Evolutionary conservation across 2,113 vertebrate species (phyloP).

Genomic region (Eira barbara): DNA sequence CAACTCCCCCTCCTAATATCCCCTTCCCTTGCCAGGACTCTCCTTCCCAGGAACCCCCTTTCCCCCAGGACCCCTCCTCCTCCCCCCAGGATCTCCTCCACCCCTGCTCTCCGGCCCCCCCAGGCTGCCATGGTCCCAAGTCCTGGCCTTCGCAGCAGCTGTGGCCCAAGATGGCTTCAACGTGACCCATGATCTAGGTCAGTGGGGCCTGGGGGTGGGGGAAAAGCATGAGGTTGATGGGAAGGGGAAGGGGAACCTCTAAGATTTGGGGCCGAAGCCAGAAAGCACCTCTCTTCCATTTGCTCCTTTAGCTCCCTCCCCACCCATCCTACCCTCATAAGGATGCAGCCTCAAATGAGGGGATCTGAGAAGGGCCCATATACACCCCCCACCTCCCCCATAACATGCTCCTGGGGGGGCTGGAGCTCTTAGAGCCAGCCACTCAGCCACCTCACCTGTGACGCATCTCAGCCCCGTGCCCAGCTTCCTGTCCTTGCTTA

Average conservation of each 20-base stretch:
- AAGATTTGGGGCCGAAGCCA: neutral
- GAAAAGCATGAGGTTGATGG: constrained; percentile 1
- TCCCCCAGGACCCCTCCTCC: constrained; percentile 66
- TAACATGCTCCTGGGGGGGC: neutral
- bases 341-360: neutral
- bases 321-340: neutral
- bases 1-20: constrained; percentile 62
- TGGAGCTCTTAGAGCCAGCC: neutral
- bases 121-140: constrained; percentile 92
- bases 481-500: constrained; percentile 13
- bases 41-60: constrained; percentile 66
- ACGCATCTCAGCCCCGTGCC: neutral
- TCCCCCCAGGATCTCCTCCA: constrained; percentile 68
- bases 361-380: neutral
- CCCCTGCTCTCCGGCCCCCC: constrained; percentile 69
- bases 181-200: constrained; percentile 95
- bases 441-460: neutral
- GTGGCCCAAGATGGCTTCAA: constrained; percentile 96
- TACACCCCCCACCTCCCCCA: neutral
- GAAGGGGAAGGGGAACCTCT: neutral
- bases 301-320: neutral
- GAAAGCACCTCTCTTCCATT: constrained; percentile 11
- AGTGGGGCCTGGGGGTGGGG: constrained; percentile 66
- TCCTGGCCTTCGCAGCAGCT: constrained; percentile 87
- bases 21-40: constrained; percentile 69